Evolutionary conservation across 2,113 vertebrate species (phyloP).

Genomic region (Carlito syrichta): DNA sequence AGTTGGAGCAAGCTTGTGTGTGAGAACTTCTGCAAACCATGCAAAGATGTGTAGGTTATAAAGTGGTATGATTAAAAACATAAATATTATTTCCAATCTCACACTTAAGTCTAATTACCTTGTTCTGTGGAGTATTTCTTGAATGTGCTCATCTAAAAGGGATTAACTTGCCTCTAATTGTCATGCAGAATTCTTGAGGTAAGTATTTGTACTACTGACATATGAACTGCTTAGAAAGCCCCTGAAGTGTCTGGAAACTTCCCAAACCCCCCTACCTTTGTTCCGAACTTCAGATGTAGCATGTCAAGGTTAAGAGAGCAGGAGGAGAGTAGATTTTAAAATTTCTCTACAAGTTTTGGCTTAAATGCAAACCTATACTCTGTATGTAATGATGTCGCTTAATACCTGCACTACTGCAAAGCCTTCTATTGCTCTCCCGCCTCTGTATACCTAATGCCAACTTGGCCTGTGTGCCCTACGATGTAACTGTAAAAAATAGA

Average conservation of each 20-base stretch:
- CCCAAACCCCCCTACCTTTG: neutral
- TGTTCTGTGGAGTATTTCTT: neutral
- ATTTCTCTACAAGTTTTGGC: neutral
- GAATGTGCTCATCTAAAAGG: neutral
- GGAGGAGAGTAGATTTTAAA: neutral
- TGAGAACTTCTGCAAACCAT: conserved; percentile 39
- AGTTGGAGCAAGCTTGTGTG: conserved; percentile 9
- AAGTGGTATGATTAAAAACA: conserved; percentile 64
- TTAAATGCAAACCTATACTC: neutral
- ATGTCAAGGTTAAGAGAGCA: neutral
- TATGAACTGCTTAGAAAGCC: conserved; percentile 40
- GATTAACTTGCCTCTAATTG: neutral
- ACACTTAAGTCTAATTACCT: neutral
- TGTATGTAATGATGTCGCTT: neutral
- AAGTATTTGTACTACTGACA: neutral
- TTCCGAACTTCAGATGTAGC: neutral
- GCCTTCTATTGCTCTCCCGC: neutral
- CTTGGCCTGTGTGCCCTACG: neutral
- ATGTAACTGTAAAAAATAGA: neutral
- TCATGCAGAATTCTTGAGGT: neutral
- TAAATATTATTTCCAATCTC: conserved; percentile 41
- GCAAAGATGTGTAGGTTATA: conserved; percentile 38
- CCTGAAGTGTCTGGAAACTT: conserved; percentile 43
- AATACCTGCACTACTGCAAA: too few species aligned
- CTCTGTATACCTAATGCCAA: neutral